phyloP scores from a whole-genome alignment of 2,797 vertebrate genomes.

The Moxostoma hubbsi region DNA sequence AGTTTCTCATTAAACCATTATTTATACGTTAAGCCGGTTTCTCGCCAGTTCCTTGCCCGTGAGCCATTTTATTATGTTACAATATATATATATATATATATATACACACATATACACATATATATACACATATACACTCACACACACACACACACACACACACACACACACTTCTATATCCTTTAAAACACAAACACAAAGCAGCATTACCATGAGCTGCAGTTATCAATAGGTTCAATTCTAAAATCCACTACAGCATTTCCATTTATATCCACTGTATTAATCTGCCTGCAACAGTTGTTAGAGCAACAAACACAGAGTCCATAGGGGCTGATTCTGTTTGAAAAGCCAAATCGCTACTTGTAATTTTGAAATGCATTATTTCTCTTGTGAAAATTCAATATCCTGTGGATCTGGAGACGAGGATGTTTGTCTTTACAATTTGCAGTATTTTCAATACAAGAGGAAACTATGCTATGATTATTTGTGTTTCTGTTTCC shows the following conservation, averaged over 20 bases:
- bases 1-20: too few species aligned
- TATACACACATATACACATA: background rate
- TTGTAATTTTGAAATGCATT: conserved; percentile 12
- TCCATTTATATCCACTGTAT: conserved; percentile 10
- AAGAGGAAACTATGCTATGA: background rate
- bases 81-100: too few species aligned
- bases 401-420: background rate
- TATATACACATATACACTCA: too few species aligned
- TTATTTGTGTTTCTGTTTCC: background rate
- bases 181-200: conserved; percentile 6
- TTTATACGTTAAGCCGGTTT: too few species aligned
- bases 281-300: conserved; percentile 1
- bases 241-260: conserved; percentile 1
- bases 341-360: conserved; percentile 26
- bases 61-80: too few species aligned
- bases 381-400: background rate
- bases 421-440: background rate
- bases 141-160: too few species aligned
- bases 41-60: too few species aligned
- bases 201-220: background rate
- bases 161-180: too few species aligned
- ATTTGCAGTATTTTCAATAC: conserved; percentile 6
- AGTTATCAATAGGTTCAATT: conserved; percentile 5
- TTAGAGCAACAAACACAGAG: conserved; percentile 17
- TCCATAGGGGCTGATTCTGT: conserved; percentile 11